Base-by-base conservation (phyloP, 2,797 vertebrate species). In the Helarctos malayanus region DNA sequence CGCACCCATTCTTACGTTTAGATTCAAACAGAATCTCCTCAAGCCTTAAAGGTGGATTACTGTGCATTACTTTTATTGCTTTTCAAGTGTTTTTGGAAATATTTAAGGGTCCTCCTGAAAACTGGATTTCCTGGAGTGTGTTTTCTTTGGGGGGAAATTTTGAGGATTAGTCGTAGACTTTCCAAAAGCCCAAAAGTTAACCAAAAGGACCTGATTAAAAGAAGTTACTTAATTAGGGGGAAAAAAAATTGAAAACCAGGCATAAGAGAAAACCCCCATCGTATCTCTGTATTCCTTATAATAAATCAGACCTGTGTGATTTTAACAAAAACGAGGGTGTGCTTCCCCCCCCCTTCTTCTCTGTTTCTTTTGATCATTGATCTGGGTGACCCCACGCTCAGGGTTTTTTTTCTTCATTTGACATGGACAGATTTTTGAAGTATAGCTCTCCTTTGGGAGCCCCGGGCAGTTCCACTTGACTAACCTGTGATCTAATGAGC, bases 291-390 rank as follows among this genome's bases (percentile, higher is more conserved):
- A 88, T 98, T 98, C 96, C 97, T 97, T 98, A 97, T 98, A 98
- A 96, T 98, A 98, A 98, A 97, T 97, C 96, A 97, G 98, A 98
- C 95, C 61, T 91, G 89, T 87, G 85, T 97, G 94, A 98, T 95
- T 98, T 98, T 94, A 98, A 97, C 91, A 98, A 97, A 98, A 98
- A 98, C 15, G 54, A 97, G 86, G 47, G 63, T 91, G 85, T 94
- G 95, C 89, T 96, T 87, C 54, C 85, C 73, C 76, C 11, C 69
- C 96, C 41, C 95, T 89, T 98, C 95, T 98, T 98, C 98, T 98
- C 91, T 79, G 96, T 98, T 98, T 98, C 99, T 99, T 99, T 99
- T 99, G 99, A 99, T 99, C 99, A 99, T 99, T 99, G 99, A 99
- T 99, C 99, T 99, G 99, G 98, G 98, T 99, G 99, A 99, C 99